Evolutionary conservation across 2,113 vertebrate species (phyloP).

Genomic region (Myotis brandtii): DNA sequence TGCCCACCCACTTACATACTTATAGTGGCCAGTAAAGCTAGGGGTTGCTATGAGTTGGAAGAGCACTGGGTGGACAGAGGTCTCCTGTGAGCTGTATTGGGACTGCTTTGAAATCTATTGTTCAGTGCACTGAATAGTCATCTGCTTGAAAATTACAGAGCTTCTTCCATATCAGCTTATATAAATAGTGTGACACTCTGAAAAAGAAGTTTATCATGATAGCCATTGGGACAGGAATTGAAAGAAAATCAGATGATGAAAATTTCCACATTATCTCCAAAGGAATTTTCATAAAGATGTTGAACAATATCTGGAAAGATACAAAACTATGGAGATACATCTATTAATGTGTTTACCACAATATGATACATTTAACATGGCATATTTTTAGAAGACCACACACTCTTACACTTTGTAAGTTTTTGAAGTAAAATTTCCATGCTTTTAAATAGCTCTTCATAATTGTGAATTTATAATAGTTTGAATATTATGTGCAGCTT

Average conservation of each 20-base stretch:
- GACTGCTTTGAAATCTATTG: conserved; percentile 72
- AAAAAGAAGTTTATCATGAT: conserved; percentile 58
- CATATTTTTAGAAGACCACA: conserved; percentile 80
- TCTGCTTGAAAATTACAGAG: conserved; percentile 75
- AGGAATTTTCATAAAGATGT: conserved; percentile 69
- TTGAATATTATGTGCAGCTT: conserved; percentile 81
- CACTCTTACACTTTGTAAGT: conserved; percentile 80
- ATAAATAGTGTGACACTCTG: conserved; percentile 56
- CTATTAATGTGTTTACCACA: conserved; percentile 78
- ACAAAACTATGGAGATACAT: conserved; percentile 63
- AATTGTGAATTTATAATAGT: conserved; percentile 82
- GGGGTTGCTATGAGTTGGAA: conserved; percentile 57
- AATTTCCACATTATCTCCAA: conserved; percentile 62
- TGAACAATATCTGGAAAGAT: conserved; percentile 50
- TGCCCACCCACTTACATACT: background rate
- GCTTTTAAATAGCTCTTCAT: conserved; percentile 83
- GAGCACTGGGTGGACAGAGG: conserved; percentile 57
- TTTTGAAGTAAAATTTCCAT: conserved; percentile 83
- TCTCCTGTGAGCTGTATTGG: conserved; percentile 63
- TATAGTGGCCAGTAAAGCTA: conserved; percentile 72
- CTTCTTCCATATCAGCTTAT: conserved; percentile 73
- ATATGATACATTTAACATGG: conserved; percentile 75
- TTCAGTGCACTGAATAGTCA: conserved; percentile 79
- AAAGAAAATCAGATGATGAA: conserved; percentile 81
- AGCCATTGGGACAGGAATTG: conserved; percentile 71